Base-by-base conservation (phyloP, 2,888 invertebrate genomes). In the Drosophila nr. perissopoda region DNA sequence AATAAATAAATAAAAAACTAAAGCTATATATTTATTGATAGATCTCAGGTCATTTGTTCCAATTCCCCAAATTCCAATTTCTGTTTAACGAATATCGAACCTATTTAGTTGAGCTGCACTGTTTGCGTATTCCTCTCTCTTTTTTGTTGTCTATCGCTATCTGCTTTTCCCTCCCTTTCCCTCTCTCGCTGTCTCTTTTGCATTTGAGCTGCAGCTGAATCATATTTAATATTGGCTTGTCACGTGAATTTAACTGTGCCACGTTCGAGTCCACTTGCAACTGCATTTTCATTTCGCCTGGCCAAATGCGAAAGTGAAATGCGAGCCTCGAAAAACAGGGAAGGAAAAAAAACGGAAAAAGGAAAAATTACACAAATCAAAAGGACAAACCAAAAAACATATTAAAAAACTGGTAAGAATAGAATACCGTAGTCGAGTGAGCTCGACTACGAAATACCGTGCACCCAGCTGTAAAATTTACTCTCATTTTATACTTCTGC, bases 201-300 rank as follows among this genome's bases (percentile, higher is more conserved):
- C 69, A 31, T 48, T 73, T 60, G 34, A 57, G 56, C 64, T 73
- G 69, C 86, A 69, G 72, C 65, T 83, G 81, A 88, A 86, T 84
- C 89, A 83, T 83, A 78, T 84, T 84, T 88, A 86, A 84, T 86
- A 88, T 88, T 88, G 78, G 83, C 89, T 83, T 88, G 86, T 86
- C 89, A 88, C 86, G 87, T 85, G 88, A 88, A 83, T 86, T 88
- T 74, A 88, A 88, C 83, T 80, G 83, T 85, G 88, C 71, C 85
- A 80, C 80, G 65, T 63, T 54, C 61, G 66, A 21, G 27, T 21
- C 58, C 42, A 27, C 70, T 61, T 48, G 45, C 48, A 60, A 64
- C 83, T 71, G 86, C 76, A 63, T 61, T 70, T 78, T 60, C 80
- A 76, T 81, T 71, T 67, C 40, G 62, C 38, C 51, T 61, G 53